Evolutionary conservation across 2,113 vertebrate genomes (phyloP).

Genomic region (Gambusia holbrooki): DNA sequence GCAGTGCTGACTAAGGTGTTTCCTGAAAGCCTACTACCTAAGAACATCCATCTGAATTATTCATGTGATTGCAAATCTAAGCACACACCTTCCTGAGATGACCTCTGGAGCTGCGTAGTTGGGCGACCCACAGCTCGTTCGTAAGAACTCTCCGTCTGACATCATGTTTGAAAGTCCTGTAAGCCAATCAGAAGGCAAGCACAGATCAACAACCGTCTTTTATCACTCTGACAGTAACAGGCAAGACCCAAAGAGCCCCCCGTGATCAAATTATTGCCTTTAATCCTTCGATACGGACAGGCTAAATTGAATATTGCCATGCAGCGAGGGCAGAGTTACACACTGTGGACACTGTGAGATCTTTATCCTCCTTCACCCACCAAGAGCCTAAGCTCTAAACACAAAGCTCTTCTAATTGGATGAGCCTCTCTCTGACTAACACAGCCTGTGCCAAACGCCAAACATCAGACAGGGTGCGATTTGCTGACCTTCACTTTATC

Average conservation of each 20-base stretch:
- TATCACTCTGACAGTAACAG: constrained; percentile 3
- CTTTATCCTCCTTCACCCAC: constrained; percentile 55
- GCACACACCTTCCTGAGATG: constrained; percentile 94
- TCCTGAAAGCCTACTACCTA: neutral
- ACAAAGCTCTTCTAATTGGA: constrained; percentile 71
- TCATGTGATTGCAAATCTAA: neutral
- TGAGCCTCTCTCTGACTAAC: constrained; percentile 47
- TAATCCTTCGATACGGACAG: constrained; percentile 12
- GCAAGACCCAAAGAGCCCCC: neutral
- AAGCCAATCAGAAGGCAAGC: constrained; percentile 42
- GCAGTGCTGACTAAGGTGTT: neutral
- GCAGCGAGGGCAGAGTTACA: neutral
- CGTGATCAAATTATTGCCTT: constrained; percentile 1
- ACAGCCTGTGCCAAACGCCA: constrained; percentile 16
- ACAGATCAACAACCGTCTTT: neutral
- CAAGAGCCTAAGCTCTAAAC: constrained; percentile 48
- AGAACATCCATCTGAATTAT: neutral
- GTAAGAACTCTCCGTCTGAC: constrained; percentile 97
- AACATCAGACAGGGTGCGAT: constrained; percentile 36
- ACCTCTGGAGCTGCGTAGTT: constrained; percentile 99
- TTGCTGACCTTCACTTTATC: constrained; percentile 64
- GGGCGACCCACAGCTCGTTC: constrained; percentile 97
- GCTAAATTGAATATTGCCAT: constrained; percentile 5
- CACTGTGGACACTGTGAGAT: constrained; percentile 19
- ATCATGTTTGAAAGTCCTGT: constrained; percentile 99